Conservation (phyloP, 2,113 vertebrate species). For the Ctenodactylus gundi region DNA sequence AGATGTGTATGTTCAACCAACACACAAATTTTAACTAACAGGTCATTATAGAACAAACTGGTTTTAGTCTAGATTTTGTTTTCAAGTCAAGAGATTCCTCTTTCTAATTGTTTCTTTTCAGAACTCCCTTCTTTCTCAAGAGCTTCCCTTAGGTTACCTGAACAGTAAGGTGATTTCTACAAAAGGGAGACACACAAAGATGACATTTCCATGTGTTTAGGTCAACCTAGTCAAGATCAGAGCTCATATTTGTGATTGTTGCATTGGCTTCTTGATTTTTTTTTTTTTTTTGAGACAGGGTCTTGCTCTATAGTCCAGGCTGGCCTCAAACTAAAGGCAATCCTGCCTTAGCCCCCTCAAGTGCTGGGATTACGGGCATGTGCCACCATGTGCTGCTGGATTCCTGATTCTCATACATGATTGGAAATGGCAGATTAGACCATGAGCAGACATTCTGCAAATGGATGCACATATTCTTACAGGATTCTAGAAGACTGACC, state of each 20-base stretch:
- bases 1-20: not conserved
- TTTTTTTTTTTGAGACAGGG: no score
- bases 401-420: not conserved
- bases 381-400: no score
- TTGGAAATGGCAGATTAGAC: not conserved
- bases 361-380: no score
- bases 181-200: not conserved
- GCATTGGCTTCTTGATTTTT: not conserved
- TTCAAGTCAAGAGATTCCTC: no score
- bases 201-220: not conserved
- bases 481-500: not conserved
- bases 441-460: not conserved
- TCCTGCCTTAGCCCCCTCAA: no score
- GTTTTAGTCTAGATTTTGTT: no score
- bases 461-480: not conserved
- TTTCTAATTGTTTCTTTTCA: not conserved
- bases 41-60: not conserved
- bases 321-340: no score
- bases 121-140: not conserved
- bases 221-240: not conserved
- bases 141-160: not conserved
- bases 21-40: not conserved
- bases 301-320: no score
- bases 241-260: not conserved
- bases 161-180: not conserved